phyloP scores from a whole-genome alignment of 2,888 invertebrate species.

The Acanthoscelides obtectus region DNA sequence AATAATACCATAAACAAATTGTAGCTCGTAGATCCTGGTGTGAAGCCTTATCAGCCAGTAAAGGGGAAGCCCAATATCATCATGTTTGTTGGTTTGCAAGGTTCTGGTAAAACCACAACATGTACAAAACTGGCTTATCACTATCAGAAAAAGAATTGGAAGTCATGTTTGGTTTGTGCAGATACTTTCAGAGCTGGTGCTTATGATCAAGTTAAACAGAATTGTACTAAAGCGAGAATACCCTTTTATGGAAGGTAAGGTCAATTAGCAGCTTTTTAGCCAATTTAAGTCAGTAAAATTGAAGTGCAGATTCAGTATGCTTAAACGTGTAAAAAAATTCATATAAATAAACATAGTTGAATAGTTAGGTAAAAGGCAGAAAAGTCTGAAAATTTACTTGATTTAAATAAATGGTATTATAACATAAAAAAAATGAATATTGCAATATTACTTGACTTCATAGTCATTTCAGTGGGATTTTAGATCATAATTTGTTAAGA shows the following conservation, averaged over 20 bases:
- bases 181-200: conserved; percentile 99
- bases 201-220: conserved; percentile 99
- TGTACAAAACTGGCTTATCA: conserved; percentile 99
- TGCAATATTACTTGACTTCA: no score
- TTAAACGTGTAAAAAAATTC: no score
- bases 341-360: no score
- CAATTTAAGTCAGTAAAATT: not conserved
- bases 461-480: no score
- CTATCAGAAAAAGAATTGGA: conserved; percentile 99
- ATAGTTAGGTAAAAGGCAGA: no score
- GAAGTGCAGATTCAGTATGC: not conserved
- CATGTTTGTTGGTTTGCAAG: conserved; percentile 99
- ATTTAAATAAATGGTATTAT: no score
- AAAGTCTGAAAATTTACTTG: no score
- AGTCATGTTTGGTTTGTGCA: conserved; percentile 96
- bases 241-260: conserved; percentile 95
- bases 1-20: conserved; percentile 21
- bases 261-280: conserved; percentile 8
- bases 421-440: no score
- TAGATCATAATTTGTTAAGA: no score
- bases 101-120: conserved; percentile 98
- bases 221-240: conserved; percentile 97
- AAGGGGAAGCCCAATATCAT: conserved; percentile 95
- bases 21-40: conserved; percentile 93
- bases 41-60: conserved; percentile 91